Evolutionary conservation across 2,797 vertebrate species (phyloP).

Genomic region (Falco columbarius): DNA sequence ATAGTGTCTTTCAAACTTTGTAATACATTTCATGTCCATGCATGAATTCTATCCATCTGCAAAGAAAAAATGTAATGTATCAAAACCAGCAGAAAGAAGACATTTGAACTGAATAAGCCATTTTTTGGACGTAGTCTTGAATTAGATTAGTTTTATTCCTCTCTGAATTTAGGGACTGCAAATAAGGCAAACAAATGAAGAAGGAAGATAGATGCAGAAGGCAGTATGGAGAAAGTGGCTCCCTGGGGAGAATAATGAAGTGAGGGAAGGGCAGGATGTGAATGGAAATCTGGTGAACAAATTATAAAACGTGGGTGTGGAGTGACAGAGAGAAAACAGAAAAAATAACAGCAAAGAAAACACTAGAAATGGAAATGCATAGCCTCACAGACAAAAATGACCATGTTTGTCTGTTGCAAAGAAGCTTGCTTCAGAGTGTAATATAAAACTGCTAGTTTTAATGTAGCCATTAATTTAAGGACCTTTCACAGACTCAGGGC

Average conservation of each 20-base stretch:
- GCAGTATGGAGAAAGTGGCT: neutral
- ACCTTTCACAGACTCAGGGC: neutral
- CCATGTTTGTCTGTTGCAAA: neutral
- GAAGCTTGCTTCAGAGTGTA: neutral
- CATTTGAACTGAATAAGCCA: neutral
- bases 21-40: neutral
- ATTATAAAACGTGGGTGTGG: neutral
- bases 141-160: neutral
- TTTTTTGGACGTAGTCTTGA: neutral
- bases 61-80: neutral
- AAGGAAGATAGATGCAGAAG: neutral
- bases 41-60: neutral
- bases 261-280: neutral
- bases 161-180: neutral
- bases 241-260: neutral
- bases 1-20: neutral
- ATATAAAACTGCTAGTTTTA: neutral
- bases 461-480: too few relatives aligned
- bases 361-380: neutral
- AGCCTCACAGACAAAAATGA: neutral
- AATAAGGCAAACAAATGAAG: neutral
- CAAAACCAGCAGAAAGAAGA: neutral
- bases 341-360: neutral
- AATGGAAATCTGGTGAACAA: neutral
- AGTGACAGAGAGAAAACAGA: neutral